phyloP scores from a whole-genome alignment of 2,888 invertebrate genomes.

The Lycophotia porphyrea region DNA sequence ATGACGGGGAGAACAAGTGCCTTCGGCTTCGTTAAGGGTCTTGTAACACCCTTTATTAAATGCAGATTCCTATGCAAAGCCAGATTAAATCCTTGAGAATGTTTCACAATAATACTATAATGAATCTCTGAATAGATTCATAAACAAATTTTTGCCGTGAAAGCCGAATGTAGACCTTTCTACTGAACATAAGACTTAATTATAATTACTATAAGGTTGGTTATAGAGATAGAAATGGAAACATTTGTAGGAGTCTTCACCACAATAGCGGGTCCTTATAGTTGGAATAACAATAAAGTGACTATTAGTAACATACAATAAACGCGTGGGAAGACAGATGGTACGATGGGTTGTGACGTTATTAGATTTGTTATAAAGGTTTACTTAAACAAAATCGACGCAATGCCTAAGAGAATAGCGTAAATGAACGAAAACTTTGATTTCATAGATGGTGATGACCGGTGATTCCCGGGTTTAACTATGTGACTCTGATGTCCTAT shows the following conservation, averaged over 20 bases:
- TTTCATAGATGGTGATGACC: too few relatives aligned
- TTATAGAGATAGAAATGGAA: conserved; percentile 3
- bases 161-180: not conserved
- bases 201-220: not conserved
- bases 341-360: not conserved
- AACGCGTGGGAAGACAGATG: not conserved
- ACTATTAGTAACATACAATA: not conserved
- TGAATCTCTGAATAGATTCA: not conserved
- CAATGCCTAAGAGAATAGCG: not conserved
- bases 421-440: too few relatives aligned
- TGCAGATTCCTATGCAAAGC: not conserved
- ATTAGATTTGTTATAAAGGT: not conserved
- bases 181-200: not conserved
- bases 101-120: not conserved
- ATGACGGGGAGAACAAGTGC: too few relatives aligned
- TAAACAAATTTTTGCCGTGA: conserved; percentile 1
- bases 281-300: conserved; percentile 3
- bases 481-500: too few relatives aligned
- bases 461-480: too few relatives aligned
- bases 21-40: too few relatives aligned
- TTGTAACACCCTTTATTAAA: too few relatives aligned
- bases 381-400: not conserved
- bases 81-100: not conserved
- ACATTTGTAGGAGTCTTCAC: not conserved
- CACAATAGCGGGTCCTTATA: not conserved